Evolutionary conservation across 2,113 vertebrate genomes (phyloP).

Genomic region (Catharus bicknelli): DNA sequence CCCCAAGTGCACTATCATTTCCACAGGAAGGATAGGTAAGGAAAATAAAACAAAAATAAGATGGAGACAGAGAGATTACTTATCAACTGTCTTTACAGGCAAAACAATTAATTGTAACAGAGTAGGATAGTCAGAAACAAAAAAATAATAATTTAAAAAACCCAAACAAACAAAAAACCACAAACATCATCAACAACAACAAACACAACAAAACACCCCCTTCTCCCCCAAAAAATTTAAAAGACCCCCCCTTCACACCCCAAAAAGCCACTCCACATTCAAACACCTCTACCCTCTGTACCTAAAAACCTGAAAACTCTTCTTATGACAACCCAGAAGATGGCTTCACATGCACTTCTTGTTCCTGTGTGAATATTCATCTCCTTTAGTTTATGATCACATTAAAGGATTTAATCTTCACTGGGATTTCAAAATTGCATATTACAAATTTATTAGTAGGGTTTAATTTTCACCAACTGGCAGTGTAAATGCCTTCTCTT

Average conservation of each 20-base stretch:
- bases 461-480: neutral
- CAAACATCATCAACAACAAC: neutral
- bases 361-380: neutral
- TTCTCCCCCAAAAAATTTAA: neutral
- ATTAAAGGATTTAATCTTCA: neutral
- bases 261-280: neutral
- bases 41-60: neutral
- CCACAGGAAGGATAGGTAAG: neutral
- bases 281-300: neutral
- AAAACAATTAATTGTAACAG: neutral
- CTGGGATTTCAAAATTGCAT: neutral
- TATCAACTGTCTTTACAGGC: neutral
- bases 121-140: neutral
- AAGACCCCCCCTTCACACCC: neutral
- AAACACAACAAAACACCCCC: neutral
- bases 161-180: accelerated
- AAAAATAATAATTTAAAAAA: neutral
- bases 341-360: neutral
- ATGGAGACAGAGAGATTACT: neutral
- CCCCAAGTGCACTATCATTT: neutral
- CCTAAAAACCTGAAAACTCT: neutral
- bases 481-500: neutral
- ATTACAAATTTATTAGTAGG: neutral
- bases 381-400: neutral
- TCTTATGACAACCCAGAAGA: neutral